phyloP scores from a whole-genome alignment of 2,888 invertebrate genomes.

The Calliphora vomitoria region DNA sequence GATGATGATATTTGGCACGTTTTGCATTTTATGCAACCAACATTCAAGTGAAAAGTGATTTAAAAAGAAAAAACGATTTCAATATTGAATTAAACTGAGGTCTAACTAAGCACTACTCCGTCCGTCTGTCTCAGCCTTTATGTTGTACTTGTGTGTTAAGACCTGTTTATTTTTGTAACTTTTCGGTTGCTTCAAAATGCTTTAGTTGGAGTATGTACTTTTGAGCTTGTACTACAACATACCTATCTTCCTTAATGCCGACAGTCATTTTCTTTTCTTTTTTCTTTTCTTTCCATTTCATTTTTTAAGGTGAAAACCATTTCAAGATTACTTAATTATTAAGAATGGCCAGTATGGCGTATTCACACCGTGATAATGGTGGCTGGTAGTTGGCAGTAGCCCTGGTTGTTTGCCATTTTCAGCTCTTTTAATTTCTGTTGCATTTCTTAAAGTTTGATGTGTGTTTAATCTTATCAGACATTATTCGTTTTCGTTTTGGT shows the following conservation, averaged over 20 bases:
- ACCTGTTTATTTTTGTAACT: conserved; percentile 30
- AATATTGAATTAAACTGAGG: not conserved
- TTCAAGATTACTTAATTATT: conserved; percentile 74
- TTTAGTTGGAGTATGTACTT: not conserved
- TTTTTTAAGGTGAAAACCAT: conserved; percentile 75
- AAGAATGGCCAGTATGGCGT: conserved; percentile 48
- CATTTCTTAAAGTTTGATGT: conserved; percentile 42
- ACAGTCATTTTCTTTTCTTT: not conserved
- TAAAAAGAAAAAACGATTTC: not conserved
- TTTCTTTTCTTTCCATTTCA: not conserved
- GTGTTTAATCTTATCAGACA: conserved; percentile 66
- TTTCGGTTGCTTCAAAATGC: conserved; percentile 4
- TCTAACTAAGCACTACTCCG: not conserved
- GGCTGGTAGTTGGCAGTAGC: conserved; percentile 22
- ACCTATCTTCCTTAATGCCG: conserved; percentile 18
- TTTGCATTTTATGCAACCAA: conserved; percentile 25
- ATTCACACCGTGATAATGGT: conserved; percentile 46
- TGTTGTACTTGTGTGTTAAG: not conserved
- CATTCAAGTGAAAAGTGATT: no score
- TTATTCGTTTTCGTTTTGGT: conserved; percentile 26
- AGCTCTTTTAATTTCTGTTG: not conserved
- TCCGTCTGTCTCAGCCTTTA: no score
- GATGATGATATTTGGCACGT: conserved; percentile 33
- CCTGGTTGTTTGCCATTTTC: conserved; percentile 17
- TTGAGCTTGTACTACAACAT: conserved; percentile 36